Percentiles rank a stretch among this genome's conserved stretches.
phyloP scores from a whole-genome alignment of 2,113 vertebrate genomes.

The Scytalopus superciliaris region DNA sequence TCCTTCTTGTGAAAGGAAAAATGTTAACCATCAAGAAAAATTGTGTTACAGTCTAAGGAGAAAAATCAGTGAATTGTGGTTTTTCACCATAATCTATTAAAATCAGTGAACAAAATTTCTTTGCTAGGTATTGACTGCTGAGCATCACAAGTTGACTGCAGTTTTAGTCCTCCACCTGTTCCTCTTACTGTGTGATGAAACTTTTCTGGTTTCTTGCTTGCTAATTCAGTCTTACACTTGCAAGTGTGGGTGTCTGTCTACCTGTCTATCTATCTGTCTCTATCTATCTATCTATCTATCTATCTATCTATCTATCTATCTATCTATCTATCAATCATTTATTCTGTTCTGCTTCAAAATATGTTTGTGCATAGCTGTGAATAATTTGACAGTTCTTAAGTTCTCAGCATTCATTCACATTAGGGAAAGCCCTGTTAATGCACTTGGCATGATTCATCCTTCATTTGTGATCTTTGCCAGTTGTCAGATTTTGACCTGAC shows the following conservation, averaged over 20 bases:
- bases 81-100: not conserved
- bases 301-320: not conserved
- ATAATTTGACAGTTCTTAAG: not conserved
- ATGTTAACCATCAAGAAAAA: not conserved
- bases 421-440: not conserved
- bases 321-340: not conserved
- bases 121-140: not conserved
- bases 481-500: not conserved
- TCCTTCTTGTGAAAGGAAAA: not conserved
- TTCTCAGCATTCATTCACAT: not conserved
- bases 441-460: not conserved
- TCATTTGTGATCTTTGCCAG: not conserved
- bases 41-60: not conserved
- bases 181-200: not conserved
- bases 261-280: not conserved
- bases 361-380: not conserved
- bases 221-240: not conserved
- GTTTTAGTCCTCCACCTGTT: not conserved
- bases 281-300: not conserved
- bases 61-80: not conserved
- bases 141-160: not conserved
- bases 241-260: not conserved
- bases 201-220: not conserved
- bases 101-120: not conserved
- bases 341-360: not conserved